Conservation (phyloP, 1,140 invertebrate species). For the Drosophila teissieri region DNA sequence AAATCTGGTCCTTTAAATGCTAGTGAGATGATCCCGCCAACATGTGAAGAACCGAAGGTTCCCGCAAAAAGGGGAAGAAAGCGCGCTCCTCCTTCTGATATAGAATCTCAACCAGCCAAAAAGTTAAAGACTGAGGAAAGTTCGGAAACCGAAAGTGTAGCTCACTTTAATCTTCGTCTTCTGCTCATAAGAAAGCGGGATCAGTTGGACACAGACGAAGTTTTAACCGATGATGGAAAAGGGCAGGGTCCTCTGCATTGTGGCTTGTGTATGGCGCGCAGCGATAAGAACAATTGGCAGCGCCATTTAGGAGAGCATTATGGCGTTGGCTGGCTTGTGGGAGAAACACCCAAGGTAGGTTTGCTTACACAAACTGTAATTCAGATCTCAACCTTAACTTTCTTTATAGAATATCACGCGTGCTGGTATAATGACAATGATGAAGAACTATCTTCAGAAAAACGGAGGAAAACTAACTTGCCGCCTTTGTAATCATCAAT, state of each 20-base stretch:
- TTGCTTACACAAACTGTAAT: not conserved
- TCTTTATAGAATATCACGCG: conserved; percentile 33
- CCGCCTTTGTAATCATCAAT: conserved; percentile 59
- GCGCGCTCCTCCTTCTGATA: not conserved
- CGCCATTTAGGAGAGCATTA: conserved; percentile 64
- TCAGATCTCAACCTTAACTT: not conserved
- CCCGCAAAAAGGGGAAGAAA: conserved; percentile 11
- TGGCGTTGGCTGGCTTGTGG: conserved; percentile 67
- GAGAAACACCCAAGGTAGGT: conserved; percentile 11
- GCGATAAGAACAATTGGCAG: conserved; percentile 31
- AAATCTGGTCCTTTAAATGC: not conserved
- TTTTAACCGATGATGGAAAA: conserved; percentile 40
- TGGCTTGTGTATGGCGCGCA: conserved; percentile 65
- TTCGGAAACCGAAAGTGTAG: not conserved
- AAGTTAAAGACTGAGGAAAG: conserved; percentile 14
- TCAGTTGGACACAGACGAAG: conserved; percentile 57
- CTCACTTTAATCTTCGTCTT: conserved; percentile 48
- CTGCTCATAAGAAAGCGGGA: conserved; percentile 64
- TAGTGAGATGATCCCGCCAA: not conserved
- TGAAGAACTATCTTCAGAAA: conserved; percentile 37
- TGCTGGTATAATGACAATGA: conserved; percentile 20
- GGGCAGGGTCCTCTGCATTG: conserved; percentile 55
- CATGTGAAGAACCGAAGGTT: not conserved
- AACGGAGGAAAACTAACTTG: conserved; percentile 38
- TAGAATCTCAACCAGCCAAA: not conserved